Evolutionary conservation across 1,140 invertebrate genomes (phyloP).

Genomic region (Cydia splendana): DNA sequence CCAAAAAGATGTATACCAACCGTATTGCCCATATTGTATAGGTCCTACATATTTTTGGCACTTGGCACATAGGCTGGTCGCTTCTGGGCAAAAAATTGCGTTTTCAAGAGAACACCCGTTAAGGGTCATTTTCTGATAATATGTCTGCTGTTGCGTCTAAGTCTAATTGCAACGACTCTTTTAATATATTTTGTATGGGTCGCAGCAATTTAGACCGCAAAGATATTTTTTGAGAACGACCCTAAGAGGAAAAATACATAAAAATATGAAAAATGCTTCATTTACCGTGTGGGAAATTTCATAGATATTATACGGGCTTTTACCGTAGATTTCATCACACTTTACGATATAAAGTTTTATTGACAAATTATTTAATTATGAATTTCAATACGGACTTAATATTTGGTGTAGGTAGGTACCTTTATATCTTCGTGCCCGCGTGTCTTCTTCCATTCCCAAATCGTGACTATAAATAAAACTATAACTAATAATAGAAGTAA

Average conservation of each 20-base stretch:
- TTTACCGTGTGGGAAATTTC: background rate
- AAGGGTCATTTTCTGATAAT: no score
- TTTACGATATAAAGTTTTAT: background rate
- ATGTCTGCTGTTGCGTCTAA: no score
- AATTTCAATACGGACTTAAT: background rate
- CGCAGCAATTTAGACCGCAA: no score
- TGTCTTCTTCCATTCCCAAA: constrained; percentile 70
- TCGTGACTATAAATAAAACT: constrained; percentile 66
- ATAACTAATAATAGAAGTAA: constrained; percentile 74
- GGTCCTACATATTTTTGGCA: no score
- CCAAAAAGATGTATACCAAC: no score
- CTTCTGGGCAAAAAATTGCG: background rate
- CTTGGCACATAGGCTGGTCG: no score
- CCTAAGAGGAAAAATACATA: background rate
- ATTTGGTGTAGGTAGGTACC: background rate
- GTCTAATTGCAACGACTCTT: no score
- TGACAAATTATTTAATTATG: no score
- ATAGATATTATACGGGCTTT: no score
- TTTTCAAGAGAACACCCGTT: background rate
- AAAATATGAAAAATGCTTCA: background rate
- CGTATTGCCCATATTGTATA: no score
- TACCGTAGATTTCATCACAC: no score
- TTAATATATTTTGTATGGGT: background rate
- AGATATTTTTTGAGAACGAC: no score
- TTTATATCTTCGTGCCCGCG: background rate